These are phyloP conservation scores for Dasysyrphus albostriatus DNA, from an alignment of 2,888 invertebrate genomes.

Conservation along the genomic window DNA sequence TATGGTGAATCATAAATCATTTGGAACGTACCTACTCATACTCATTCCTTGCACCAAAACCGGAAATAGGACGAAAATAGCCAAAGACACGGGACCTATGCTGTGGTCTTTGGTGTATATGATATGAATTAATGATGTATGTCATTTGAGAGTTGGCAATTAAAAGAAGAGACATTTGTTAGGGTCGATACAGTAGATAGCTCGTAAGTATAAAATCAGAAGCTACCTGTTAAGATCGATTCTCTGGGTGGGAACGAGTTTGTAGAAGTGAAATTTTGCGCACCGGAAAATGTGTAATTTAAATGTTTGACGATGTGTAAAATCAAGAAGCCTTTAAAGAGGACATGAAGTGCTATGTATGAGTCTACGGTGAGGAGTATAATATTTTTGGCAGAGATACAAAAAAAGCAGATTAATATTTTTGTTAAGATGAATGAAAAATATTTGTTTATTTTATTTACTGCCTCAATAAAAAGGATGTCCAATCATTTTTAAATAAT, in stretches of 20 bases:
- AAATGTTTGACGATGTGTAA: slow-evolving; percentile 68
- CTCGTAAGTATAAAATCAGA: background rate
- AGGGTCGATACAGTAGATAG: background rate
- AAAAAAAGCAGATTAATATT: background rate
- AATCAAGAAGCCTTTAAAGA: slow-evolving; percentile 53
- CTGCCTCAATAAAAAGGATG: slow-evolving; percentile 26
- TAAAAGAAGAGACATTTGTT: slow-evolving; percentile 43
- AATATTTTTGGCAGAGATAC: slow-evolving; percentile 43
- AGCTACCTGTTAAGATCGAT: slow-evolving; percentile 53
- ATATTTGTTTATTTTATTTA: slow-evolving; percentile 46
- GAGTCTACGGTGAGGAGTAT: background rate
- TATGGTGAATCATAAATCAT: slow-evolving; percentile 39
- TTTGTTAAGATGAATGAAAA: slow-evolving; percentile 4
- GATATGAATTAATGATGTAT: slow-evolving; percentile 43
- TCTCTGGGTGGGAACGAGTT: background rate
- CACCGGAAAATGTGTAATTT: slow-evolving; percentile 26
- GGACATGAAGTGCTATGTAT: slow-evolving; percentile 30
- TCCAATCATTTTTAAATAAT: slow-evolving; percentile 25
- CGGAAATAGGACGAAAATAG: slow-evolving; percentile 68
- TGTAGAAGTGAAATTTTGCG: slow-evolving; percentile 14
- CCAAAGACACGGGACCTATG: background rate
- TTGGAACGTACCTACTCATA: too few species aligned
- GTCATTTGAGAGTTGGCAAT: slow-evolving; percentile 58
- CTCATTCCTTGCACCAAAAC: slow-evolving; percentile 33
- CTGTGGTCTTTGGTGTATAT: slow-evolving; percentile 4